phyloP scores from a whole-genome alignment of 2,797 vertebrate species.

The Falco peregrinus region DNA sequence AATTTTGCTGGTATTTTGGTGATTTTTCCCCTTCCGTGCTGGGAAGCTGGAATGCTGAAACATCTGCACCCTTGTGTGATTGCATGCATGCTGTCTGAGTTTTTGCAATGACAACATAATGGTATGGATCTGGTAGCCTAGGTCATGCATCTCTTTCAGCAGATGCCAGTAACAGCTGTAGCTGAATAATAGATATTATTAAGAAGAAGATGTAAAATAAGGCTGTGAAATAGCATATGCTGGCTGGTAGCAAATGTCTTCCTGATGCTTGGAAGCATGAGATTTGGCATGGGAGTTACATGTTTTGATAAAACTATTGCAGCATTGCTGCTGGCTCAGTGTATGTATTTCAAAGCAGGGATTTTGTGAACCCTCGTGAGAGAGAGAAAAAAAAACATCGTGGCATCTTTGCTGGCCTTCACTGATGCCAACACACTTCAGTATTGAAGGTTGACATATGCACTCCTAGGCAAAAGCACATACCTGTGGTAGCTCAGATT shows the following conservation, averaged over 20 bases:
- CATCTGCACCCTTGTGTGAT: background rate
- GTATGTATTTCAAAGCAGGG: background rate
- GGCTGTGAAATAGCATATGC: background rate
- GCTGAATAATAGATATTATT: conserved; percentile 22
- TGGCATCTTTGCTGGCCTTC: background rate
- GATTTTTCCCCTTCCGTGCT: background rate
- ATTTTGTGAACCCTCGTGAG: background rate
- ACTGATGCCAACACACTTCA: background rate
- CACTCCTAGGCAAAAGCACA: background rate
- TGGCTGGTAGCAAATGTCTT: background rate
- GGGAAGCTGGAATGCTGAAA: background rate
- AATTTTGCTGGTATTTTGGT: background rate
- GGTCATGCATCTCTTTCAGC: background rate
- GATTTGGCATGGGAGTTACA: background rate
- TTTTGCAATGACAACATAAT: background rate
- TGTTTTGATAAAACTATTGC: background rate
- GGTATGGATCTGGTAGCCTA: background rate
- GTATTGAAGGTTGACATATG: background rate
- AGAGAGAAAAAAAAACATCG: background rate
- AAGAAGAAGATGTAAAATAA: conserved; percentile 3
- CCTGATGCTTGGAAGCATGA: background rate
- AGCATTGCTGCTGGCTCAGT: background rate
- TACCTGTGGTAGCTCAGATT: background rate
- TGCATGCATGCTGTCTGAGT: fast-evolving
- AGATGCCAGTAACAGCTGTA: background rate